Evolutionary conservation across 2,888 invertebrate species (phyloP).

Genomic region (Scaptomyza flava): DNA sequence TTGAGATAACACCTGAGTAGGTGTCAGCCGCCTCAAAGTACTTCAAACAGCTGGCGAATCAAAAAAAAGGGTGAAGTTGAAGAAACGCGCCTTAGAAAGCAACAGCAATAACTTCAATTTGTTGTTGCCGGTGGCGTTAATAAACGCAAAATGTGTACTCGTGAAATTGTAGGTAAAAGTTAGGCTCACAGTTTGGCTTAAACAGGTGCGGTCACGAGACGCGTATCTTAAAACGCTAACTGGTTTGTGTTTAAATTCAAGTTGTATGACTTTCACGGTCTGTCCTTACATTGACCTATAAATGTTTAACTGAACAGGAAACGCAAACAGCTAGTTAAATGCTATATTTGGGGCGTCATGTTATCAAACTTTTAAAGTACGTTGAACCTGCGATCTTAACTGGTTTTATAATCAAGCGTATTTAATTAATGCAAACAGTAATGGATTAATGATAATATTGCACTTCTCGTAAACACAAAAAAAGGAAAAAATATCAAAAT

Average conservation of each 20-base stretch:
- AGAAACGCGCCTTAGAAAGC: not conserved
- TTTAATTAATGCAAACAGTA: not conserved
- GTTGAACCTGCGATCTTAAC: constrained; percentile 22
- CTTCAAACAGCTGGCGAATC: constrained; percentile 22
- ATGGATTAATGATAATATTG: not conserved
- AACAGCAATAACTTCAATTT: constrained; percentile 19
- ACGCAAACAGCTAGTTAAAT: not conserved
- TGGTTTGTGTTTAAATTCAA: constrained; percentile 6
- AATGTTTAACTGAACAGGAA: not conserved
- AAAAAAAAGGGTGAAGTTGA: not conserved
- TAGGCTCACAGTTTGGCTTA: not conserved
- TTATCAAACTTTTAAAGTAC: constrained; percentile 22
- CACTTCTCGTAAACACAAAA: no score
- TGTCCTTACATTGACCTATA: constrained; percentile 16
- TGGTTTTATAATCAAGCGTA: constrained; percentile 1
- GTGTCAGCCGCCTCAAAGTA: constrained; percentile 25
- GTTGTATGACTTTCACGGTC: not conserved
- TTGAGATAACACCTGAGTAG: constrained; percentile 11
- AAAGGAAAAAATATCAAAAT: no score
- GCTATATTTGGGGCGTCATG: constrained; percentile 16
- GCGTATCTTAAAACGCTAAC: constrained; percentile 5
- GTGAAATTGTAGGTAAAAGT: constrained; percentile 17
- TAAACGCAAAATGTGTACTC: constrained; percentile 4
- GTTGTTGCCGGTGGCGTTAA: constrained; percentile 10
- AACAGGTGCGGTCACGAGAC: constrained; percentile 8